phyloP scores from a whole-genome alignment of 2,888 invertebrate genomes.

The Nebria brevicollis region DNA sequence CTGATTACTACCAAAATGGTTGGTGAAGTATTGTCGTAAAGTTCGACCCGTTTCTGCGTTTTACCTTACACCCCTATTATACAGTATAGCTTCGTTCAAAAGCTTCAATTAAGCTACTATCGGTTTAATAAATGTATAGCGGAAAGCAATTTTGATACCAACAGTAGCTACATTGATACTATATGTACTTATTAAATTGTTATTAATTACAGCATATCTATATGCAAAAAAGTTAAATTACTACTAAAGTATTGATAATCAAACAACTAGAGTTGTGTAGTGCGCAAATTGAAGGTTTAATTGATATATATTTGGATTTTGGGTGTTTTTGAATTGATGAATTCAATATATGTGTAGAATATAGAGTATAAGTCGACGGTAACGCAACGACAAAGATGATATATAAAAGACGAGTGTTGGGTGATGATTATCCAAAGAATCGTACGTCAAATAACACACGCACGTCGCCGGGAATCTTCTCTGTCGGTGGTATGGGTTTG shows the following conservation, averaged over 20 bases:
- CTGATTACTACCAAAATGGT: too few species aligned
- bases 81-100: constrained; percentile 57
- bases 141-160: constrained; percentile 48
- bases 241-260: too few species aligned
- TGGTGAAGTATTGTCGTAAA: constrained; percentile 7
- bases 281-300: not conserved
- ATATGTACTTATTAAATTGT: too few species aligned
- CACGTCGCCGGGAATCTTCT: constrained; percentile 52
- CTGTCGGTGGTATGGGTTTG: constrained; percentile 51
- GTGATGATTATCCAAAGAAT: constrained; percentile 60
- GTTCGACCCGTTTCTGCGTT: constrained; percentile 10
- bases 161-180: not conserved
- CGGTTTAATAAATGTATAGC: constrained; percentile 58
- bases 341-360: constrained; percentile 24
- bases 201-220: too few species aligned
- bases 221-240: too few species aligned
- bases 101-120: constrained; percentile 61
- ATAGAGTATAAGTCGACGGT: constrained; percentile 14
- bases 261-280: not conserved
- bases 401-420: constrained; percentile 60
- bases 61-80: constrained; percentile 17
- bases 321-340: not conserved
- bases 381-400: constrained; percentile 55
- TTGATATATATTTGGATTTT: constrained; percentile 18
- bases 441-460: constrained; percentile 53